Percentiles rank a stretch among this genome's conserved stretches.
Evolutionary conservation across 2,888 invertebrate species (phyloP).

Genomic region (Chrysotoxum bicinctum): DNA sequence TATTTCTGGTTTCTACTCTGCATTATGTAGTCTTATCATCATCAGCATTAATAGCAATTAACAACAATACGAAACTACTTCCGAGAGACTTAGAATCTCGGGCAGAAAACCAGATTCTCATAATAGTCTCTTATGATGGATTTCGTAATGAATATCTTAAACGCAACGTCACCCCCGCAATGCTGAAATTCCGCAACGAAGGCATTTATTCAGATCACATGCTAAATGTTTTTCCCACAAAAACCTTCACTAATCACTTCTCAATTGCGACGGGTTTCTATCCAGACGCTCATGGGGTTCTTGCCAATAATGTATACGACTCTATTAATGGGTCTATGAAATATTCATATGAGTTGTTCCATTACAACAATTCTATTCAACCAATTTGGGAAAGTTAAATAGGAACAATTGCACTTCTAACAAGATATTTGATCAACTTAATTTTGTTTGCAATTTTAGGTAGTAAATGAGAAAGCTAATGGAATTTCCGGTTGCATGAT

Average conservation of each 20-base stretch:
- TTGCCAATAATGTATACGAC: conserved; percentile 85
- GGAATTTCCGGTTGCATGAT: conserved; percentile 86
- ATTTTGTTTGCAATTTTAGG: conserved; percentile 1
- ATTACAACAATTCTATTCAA: conserved; percentile 83
- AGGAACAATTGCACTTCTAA: too few relatives aligned
- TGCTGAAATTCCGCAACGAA: conserved; percentile 83
- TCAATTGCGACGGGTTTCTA: conserved; percentile 86
- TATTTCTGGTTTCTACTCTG: conserved; percentile 9
- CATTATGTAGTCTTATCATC: conserved; percentile 18
- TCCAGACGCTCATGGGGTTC: conserved; percentile 87
- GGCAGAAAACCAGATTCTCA: conserved; percentile 37
- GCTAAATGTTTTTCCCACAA: conserved; percentile 86
- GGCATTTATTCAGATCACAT: conserved; percentile 85
- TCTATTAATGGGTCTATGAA: conserved; percentile 76
- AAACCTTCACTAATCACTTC: conserved; percentile 90
- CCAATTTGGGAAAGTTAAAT: conserved; percentile 84
- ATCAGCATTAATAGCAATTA: not conserved
- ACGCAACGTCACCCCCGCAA: conserved; percentile 83
- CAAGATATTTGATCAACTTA: not conserved
- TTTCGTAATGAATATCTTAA: conserved; percentile 87
- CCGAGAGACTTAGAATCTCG: not conserved
- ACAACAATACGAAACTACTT: conserved; percentile 7
- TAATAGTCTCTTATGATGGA: conserved; percentile 85
- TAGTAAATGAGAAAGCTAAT: conserved; percentile 83
- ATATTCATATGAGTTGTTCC: conserved; percentile 82